Conservation (phyloP, 2,797 vertebrate species). For the Ficedula albicollis region DNA sequence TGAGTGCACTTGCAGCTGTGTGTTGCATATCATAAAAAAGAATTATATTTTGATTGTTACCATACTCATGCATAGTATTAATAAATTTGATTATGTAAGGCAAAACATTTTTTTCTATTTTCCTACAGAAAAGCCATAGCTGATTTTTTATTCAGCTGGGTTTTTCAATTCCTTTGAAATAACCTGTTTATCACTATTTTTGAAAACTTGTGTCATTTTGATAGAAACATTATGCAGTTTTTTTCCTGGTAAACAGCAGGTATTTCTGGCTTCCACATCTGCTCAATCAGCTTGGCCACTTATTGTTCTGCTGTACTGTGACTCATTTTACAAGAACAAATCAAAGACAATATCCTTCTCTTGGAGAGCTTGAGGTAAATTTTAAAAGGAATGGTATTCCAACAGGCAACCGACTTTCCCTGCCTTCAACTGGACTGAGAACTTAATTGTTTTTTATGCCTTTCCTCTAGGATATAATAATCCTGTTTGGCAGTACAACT, state of each 20-base stretch:
- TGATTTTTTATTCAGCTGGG: background rate
- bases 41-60: background rate
- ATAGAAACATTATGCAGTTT: background rate
- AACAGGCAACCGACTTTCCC: background rate
- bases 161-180: background rate
- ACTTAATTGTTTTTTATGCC: background rate
- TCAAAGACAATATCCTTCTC: background rate
- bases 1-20: background rate
- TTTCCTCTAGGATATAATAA: background rate
- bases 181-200: background rate
- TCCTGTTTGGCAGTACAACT: background rate
- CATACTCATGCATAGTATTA: background rate
- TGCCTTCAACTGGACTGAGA: background rate
- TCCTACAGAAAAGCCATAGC: fast-evolving
- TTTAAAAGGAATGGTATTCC: background rate
- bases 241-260: background rate
- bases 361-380: background rate
- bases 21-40: background rate
- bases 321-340: background rate
- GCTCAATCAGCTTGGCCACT: background rate
- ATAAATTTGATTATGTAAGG: background rate
- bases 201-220: background rate
- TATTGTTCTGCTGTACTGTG: background rate
- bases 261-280: background rate
- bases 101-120: fast-evolving